A percentile compares a stretch with the other conserved stretches of the same genome.
phyloP scores from a whole-genome alignment of 2,113 vertebrate species.

The Protomyctophum bolini region DNA sequence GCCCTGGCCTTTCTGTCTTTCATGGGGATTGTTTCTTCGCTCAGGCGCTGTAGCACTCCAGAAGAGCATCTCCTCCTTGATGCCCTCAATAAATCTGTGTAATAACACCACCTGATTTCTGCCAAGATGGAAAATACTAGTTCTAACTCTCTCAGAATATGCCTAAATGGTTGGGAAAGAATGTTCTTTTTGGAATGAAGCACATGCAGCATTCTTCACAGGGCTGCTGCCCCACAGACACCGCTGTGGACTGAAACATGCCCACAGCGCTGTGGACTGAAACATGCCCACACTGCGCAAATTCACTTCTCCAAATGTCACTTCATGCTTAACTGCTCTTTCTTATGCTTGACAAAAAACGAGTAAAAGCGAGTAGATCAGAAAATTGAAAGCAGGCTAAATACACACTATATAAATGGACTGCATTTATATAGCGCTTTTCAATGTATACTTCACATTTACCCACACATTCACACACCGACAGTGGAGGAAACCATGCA shows the following conservation, averaged over 20 bases:
- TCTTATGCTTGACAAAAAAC: constrained; percentile 64
- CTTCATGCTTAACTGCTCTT: constrained; percentile 72
- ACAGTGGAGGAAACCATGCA: too few relatives aligned
- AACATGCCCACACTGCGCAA: constrained; percentile 63
- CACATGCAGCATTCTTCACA: constrained; percentile 50
- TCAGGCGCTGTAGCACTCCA: constrained; percentile 16
- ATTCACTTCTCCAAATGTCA: constrained; percentile 75
- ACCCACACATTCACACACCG: constrained; percentile 3
- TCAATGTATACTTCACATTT: background rate
- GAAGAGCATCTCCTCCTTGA: constrained; percentile 7
- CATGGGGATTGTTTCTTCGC: constrained; percentile 10
- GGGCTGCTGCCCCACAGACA: constrained; percentile 30
- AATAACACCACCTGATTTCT: constrained; percentile 29
- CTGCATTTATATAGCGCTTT: too few relatives aligned
- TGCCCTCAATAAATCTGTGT: constrained; percentile 12
- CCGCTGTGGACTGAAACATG: too few relatives aligned
- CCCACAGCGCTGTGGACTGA: constrained; percentile 48
- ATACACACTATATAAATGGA: background rate
- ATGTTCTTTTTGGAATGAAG: constrained; percentile 66
- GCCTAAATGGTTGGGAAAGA: constrained; percentile 43
- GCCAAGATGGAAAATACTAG: constrained; percentile 37
- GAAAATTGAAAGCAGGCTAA: background rate
- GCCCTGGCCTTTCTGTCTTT: constrained; percentile 7
- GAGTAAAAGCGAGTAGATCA: constrained; percentile 48
- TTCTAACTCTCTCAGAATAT: constrained; percentile 33